Evolutionary conservation across 2,888 invertebrate species (phyloP).

Genomic region (Cyrtodaria siliqua): DNA sequence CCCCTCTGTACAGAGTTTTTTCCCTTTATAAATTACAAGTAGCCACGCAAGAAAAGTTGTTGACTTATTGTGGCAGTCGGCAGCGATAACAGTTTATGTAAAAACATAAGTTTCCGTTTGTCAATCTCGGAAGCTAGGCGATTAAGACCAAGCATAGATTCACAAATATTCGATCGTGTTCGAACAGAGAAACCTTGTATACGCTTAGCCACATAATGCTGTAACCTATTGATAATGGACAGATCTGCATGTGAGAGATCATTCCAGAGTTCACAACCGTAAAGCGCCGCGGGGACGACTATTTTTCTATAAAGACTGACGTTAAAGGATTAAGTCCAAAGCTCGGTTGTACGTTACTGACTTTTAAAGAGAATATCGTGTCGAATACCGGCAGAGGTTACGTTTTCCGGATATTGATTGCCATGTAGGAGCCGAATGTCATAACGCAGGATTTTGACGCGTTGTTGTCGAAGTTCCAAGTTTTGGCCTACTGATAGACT

Average conservation of each 20-base stretch:
- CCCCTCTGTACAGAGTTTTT: too few relatives aligned
- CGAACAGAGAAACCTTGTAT: conserved; percentile 12
- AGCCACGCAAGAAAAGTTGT: too few relatives aligned
- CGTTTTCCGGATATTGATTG: conserved; percentile 1
- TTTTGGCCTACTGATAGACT: too few relatives aligned
- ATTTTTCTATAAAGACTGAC: conserved; percentile 7
- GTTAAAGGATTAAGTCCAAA: conserved; percentile 10
- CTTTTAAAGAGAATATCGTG: conserved; percentile 8
- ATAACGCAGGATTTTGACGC: too few relatives aligned
- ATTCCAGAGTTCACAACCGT: conserved; percentile 30
- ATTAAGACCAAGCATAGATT: conserved; percentile 16
- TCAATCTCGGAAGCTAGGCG: conserved; percentile 1
- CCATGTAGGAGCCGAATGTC: background rate
- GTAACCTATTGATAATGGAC: background rate
- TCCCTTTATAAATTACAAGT: too few relatives aligned
- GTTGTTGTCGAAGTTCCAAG: too few relatives aligned
- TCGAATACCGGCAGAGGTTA: background rate
- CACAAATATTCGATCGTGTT: conserved; percentile 19
- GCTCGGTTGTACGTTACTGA: background rate
- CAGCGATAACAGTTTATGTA: conserved; percentile 5
- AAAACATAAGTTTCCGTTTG: conserved; percentile 17
- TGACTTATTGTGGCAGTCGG: too few relatives aligned
- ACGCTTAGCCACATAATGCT: conserved; percentile 18
- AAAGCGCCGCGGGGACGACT: conserved; percentile 4
- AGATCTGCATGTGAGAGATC: conserved; percentile 1